Percentiles rank a stretch among this genome's conserved stretches.
phyloP scores from a whole-genome alignment of 2,797 vertebrate species.

The Enoplosus armatus region DNA sequence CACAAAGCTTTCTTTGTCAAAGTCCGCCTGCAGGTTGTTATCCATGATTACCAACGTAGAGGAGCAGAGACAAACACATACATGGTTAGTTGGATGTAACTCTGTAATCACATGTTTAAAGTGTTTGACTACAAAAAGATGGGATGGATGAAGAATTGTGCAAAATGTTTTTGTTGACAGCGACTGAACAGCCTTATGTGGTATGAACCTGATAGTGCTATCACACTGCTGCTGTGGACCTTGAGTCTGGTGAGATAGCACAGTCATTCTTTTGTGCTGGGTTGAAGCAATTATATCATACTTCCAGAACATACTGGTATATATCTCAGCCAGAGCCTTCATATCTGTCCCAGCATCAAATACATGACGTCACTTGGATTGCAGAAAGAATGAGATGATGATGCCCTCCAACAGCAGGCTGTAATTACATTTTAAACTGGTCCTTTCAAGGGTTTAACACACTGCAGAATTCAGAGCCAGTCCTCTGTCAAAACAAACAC shows the following conservation, averaged over 20 bases:
- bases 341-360: background rate
- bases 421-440: background rate
- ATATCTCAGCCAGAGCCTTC: too few relatives aligned
- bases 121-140: background rate
- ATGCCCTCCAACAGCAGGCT: background rate
- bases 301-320: background rate
- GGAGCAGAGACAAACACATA: background rate
- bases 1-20: conserved; percentile 17
- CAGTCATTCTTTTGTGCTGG: background rate
- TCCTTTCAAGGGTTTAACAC: background rate
- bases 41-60: background rate
- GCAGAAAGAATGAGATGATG: background rate
- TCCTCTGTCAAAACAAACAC: background rate
- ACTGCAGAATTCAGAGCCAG: background rate
- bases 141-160: background rate
- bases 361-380: background rate
- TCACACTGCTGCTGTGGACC: background rate
- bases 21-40: conserved; percentile 1
- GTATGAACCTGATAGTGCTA: background rate
- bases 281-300: background rate
- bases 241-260: too few relatives aligned
- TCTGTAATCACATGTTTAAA: background rate
- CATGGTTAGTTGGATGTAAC: background rate
- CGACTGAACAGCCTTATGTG: too few relatives aligned
- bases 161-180: conserved; percentile 5